Percentiles rank a stretch among this genome's conserved stretches.
Evolutionary conservation across 2,888 invertebrate species (phyloP).

Genomic region (Cataglyphis cursor): DNA sequence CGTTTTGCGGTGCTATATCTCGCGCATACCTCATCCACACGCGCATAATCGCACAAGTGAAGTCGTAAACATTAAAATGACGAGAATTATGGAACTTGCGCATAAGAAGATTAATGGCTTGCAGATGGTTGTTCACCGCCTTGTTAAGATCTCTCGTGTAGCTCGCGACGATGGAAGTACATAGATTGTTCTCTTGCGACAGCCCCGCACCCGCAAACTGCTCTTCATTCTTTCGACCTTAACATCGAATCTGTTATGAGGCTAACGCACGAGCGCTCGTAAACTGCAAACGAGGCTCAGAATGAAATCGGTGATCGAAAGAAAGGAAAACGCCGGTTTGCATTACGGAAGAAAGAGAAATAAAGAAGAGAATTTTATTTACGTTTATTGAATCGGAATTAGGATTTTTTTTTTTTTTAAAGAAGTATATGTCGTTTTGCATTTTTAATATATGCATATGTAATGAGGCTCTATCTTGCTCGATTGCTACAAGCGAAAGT

Average conservation of each 20-base stretch:
- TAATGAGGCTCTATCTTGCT: constrained; percentile 18
- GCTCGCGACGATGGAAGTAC: constrained; percentile 46
- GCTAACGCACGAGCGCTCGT: constrained; percentile 18
- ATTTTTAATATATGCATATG: constrained; percentile 34
- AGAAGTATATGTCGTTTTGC: background rate
- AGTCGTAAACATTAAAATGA: constrained; percentile 62
- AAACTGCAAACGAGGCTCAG: background rate
- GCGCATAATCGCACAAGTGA: constrained; percentile 22
- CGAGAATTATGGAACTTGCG: constrained; percentile 69
- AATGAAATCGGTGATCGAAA: background rate
- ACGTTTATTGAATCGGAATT: constrained; percentile 26
- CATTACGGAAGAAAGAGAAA: background rate
- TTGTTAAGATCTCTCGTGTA: constrained; percentile 44
- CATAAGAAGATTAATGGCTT: constrained; percentile 64
- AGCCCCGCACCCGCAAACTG: constrained; percentile 25
- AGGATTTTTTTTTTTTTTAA: constrained; percentile 22
- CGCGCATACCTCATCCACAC: background rate
- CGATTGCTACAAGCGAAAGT: constrained; percentile 54
- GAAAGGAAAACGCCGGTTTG: background rate
- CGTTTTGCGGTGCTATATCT: background rate
- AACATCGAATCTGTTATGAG: constrained; percentile 15
- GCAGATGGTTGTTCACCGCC: constrained; percentile 62
- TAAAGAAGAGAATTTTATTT: constrained; percentile 35
- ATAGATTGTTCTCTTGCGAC: constrained; percentile 59
- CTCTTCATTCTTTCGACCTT: constrained; percentile 35